These are phyloP conservation scores for Nymphalis urticae DNA, from an alignment of 2,888 invertebrate species.

Conservation along the genomic window DNA sequence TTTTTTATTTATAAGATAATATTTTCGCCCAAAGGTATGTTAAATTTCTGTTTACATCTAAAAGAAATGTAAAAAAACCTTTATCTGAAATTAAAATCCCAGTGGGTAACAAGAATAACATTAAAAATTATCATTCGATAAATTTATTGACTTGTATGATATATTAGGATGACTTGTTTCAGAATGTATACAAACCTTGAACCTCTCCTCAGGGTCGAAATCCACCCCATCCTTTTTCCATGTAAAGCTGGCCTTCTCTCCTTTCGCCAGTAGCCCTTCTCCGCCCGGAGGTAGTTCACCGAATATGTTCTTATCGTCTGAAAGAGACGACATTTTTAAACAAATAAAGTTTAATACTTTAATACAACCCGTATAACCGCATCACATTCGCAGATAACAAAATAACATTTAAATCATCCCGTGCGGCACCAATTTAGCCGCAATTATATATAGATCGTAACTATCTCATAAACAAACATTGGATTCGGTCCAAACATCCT, in stretches of 20 bases:
- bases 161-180: background rate
- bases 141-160: background rate
- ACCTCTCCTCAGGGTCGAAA: conserved; percentile 94
- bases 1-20: background rate
- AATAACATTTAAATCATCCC: conserved; percentile 29
- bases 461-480: conserved; percentile 62
- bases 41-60: background rate
- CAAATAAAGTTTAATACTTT: conserved; percentile 20
- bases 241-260: conserved; percentile 88
- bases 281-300: conserved; percentile 87
- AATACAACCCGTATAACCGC: conserved; percentile 19
- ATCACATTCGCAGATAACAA: conserved; percentile 29
- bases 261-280: conserved; percentile 84
- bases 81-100: background rate
- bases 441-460: conserved; percentile 50
- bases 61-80: background rate
- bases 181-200: conserved; percentile 78
- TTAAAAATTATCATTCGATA: background rate
- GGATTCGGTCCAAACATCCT: conserved; percentile 62
- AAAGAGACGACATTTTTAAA: conserved; percentile 31
- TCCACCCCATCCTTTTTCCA: conserved; percentile 94
- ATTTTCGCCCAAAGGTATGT: conserved; percentile 11
- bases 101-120: background rate
- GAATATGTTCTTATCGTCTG: conserved; percentile 91
- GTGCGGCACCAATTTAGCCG: conserved; percentile 32